Conservation (phyloP, 2,888 invertebrate species). For the Drosophila affinis region DNA sequence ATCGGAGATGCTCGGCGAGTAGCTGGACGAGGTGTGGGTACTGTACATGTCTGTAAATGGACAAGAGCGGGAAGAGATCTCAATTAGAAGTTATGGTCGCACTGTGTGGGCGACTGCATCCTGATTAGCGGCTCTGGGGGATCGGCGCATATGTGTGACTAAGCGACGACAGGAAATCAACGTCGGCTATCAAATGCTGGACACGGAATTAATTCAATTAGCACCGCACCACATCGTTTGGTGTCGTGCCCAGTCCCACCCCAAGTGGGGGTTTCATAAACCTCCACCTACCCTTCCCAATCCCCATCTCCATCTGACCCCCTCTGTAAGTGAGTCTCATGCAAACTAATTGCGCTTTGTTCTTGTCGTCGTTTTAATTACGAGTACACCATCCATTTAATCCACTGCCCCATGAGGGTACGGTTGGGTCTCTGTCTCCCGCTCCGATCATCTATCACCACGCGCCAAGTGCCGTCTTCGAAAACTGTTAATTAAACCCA, state of each 20-base stretch:
- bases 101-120: conserved; percentile 68
- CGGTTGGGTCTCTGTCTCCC: conserved; percentile 46
- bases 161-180: conserved; percentile 69
- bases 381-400: conserved; percentile 44
- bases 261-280: conserved; percentile 31
- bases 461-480: conserved; percentile 76
- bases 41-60: conserved; percentile 83
- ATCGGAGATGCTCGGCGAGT: conserved; percentile 84
- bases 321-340: conserved; percentile 56
- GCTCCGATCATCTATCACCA: conserved; percentile 68
- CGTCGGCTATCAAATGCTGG: conserved; percentile 63
- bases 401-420: conserved; percentile 66
- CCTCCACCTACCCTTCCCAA: background rate
- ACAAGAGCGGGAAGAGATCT: background rate
- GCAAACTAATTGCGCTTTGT: conserved; percentile 77
- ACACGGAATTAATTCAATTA: conserved; percentile 70
- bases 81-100: conserved; percentile 45
- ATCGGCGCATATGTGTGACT: conserved; percentile 49
- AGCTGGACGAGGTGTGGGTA: conserved; percentile 84
- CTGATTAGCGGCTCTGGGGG: conserved; percentile 62
- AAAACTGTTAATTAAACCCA: conserved; percentile 68
- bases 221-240: conserved; percentile 60
- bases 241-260: conserved; percentile 67
- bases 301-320: background rate
- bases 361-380: conserved; percentile 77